A percentile compares a stretch with the other conserved stretches of the same genome.
These are phyloP conservation scores for Drosophila bifasciata DNA, from an alignment of 1,140 invertebrate genomes.

Conservation along the genomic window DNA sequence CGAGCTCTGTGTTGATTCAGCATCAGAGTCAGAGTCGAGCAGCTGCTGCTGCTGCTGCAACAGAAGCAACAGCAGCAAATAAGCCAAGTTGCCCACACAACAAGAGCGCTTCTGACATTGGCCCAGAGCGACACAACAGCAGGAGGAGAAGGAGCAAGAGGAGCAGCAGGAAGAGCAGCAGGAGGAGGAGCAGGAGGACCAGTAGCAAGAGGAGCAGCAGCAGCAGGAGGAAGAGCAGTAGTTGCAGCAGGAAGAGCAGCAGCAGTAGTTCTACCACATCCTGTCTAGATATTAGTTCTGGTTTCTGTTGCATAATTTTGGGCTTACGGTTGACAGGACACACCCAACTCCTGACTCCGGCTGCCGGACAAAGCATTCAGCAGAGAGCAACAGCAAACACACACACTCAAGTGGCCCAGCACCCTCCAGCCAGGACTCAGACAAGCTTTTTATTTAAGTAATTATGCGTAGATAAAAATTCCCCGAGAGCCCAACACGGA, in stretches of 20 bases:
- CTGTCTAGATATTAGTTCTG: slow-evolving; percentile 33
- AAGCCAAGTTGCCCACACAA: slow-evolving; percentile 62
- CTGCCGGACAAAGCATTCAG: not conserved
- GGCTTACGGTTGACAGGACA: slow-evolving; percentile 25
- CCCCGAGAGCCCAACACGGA: slow-evolving; percentile 18
- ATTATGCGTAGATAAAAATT: slow-evolving; percentile 62
- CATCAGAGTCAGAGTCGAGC: no score
- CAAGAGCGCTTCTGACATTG: slow-evolving; percentile 37
- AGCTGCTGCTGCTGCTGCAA: slow-evolving; percentile 12
- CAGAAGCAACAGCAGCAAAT: slow-evolving; percentile 38
- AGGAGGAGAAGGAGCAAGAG: no score
- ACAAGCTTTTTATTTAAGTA: slow-evolving; percentile 66
- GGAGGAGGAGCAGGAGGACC: no score
- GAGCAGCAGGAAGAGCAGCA: slow-evolving; percentile 13
- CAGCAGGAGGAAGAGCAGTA: slow-evolving; percentile 12
- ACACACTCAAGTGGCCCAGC: slow-evolving; percentile 5
- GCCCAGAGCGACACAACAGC: slow-evolving; percentile 12
- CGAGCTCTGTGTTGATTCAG: slow-evolving; percentile 62
- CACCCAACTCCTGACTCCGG: slow-evolving; percentile 9
- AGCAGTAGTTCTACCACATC: slow-evolving; percentile 33
- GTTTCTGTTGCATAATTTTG: slow-evolving; percentile 25
- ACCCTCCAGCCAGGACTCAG: slow-evolving; percentile 21
- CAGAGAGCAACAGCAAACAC: no score
- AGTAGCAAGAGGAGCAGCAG: no score
- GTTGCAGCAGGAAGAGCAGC: slow-evolving; percentile 6